phyloP scores from a whole-genome alignment of 2,797 vertebrate genomes.

The Morelia viridis region DNA sequence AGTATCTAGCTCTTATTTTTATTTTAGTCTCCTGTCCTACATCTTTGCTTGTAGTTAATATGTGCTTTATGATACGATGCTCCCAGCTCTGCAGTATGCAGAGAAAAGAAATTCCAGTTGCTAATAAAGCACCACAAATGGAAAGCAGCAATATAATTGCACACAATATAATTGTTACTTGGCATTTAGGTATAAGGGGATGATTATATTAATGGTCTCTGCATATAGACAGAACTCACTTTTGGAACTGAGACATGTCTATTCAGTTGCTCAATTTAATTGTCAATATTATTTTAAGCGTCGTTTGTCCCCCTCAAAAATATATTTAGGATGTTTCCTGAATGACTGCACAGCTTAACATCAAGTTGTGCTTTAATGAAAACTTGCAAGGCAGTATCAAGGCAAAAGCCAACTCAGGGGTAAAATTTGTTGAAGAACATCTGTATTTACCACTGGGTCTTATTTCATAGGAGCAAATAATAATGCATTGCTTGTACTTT shows the following conservation, averaged over 20 bases:
- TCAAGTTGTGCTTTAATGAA: background rate
- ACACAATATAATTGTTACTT: slow-evolving; percentile 19
- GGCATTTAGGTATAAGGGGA: slow-evolving; percentile 45
- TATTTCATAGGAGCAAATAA: background rate
- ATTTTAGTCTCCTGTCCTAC: background rate
- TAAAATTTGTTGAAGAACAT: background rate
- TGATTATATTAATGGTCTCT: slow-evolving; percentile 17
- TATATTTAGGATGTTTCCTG: slow-evolving; percentile 3
- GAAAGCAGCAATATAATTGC: slow-evolving; percentile 46
- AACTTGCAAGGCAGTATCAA: rapidly evolving
- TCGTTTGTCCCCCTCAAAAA: background rate
- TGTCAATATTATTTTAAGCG: slow-evolving; percentile 39
- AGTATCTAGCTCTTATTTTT: too few relatives aligned
- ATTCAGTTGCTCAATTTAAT: slow-evolving; percentile 18
- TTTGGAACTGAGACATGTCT: slow-evolving; percentile 38
- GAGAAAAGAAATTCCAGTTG: slow-evolving; percentile 59
- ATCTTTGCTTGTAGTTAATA: slow-evolving; percentile 44
- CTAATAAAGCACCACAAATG: slow-evolving; percentile 45
- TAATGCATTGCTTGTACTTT: background rate
- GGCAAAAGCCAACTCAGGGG: background rate
- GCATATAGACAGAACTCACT: slow-evolving; percentile 1
- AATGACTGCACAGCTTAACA: background rate
- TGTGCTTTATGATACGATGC: background rate
- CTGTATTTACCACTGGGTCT: background rate
- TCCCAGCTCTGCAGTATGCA: slow-evolving; percentile 35